Conservation (phyloP, 2,888 invertebrate species). For the Heliconius charithonia region DNA sequence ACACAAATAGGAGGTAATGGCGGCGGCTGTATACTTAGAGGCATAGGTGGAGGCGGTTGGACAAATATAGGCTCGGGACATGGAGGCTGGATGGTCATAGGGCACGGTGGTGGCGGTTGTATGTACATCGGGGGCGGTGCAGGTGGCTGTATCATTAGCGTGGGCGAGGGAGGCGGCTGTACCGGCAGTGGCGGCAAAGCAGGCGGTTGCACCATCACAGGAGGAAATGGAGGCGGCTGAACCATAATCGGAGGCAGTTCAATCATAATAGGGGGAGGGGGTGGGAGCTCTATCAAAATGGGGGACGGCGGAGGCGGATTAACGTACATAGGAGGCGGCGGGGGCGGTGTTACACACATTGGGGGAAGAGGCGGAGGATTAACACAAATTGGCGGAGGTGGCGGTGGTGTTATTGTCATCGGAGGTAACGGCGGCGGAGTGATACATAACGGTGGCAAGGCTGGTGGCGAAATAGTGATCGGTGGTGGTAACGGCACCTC, state of each 20-base stretch:
- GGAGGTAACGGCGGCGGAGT: slow-evolving; percentile 69
- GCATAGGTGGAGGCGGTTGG: slow-evolving; percentile 68
- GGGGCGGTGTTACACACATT: slow-evolving; percentile 67
- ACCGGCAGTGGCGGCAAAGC: slow-evolving; percentile 71
- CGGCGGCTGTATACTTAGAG: slow-evolving; percentile 70
- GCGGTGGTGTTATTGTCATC: slow-evolving; percentile 67
- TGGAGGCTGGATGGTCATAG: slow-evolving; percentile 71
- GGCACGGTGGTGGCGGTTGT: slow-evolving; percentile 67
- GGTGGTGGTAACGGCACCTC: slow-evolving; percentile 65
- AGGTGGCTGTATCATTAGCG: slow-evolving; percentile 74
- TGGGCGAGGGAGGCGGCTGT: slow-evolving; percentile 68
- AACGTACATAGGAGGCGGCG: slow-evolving; percentile 56
- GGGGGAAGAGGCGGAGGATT: slow-evolving; percentile 59
- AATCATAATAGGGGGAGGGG: slow-evolving; percentile 54
- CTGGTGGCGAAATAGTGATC: slow-evolving; percentile 60
- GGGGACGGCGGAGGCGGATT: slow-evolving; percentile 50
- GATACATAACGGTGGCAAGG: slow-evolving; percentile 67
- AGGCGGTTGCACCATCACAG: slow-evolving; percentile 71
- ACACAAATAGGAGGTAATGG: slow-evolving; percentile 67
- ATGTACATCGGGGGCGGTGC: slow-evolving; percentile 64
- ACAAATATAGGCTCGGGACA: slow-evolving; percentile 67
- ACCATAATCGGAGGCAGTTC: slow-evolving; percentile 66
- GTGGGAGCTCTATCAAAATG: slow-evolving; percentile 36
- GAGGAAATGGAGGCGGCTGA: slow-evolving; percentile 71
- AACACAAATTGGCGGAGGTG: slow-evolving; percentile 64